Conservation (phyloP, 2,113 vertebrate genomes). For the Hystrix brachyura region DNA sequence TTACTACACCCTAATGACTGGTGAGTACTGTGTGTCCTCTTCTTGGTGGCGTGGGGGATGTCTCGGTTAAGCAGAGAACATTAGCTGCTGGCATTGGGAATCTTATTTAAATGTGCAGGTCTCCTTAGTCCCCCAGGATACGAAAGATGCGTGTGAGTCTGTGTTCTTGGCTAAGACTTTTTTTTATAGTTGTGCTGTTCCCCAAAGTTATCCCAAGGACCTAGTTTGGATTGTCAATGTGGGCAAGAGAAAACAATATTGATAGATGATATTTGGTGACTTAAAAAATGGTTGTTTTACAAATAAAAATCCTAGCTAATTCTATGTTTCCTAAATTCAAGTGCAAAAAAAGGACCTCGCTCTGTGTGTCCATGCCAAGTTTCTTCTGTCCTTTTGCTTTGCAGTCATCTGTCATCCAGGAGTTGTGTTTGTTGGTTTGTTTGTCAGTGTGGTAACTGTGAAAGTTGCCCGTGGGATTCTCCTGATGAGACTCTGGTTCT, state of each 20-base stretch:
- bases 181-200: accelerated
- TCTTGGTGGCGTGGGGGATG: too few relatives aligned
- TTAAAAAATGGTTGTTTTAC: neutral
- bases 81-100: neutral
- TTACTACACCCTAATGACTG: constrained; percentile 98
- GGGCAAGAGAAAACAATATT: neutral
- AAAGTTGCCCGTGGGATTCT: neutral
- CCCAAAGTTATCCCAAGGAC: neutral
- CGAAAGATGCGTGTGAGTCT: neutral
- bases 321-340: neutral
- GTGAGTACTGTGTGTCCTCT: constrained; percentile 84
- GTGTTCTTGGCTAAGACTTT: neutral
- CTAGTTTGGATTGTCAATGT: neutral
- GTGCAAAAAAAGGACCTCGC: neutral
- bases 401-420: neutral
- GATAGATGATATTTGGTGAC: too few relatives aligned
- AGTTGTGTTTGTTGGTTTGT: neutral
- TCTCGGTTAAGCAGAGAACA: neutral
- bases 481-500: neutral
- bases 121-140: neutral
- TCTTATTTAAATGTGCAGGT: neutral
- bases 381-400: neutral
- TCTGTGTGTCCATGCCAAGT: neutral
- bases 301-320: neutral
- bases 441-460: neutral